These are phyloP conservation scores for Sardinella longiceps DNA, from an alignment of 2,797 vertebrate species.

Conservation along the genomic window DNA sequence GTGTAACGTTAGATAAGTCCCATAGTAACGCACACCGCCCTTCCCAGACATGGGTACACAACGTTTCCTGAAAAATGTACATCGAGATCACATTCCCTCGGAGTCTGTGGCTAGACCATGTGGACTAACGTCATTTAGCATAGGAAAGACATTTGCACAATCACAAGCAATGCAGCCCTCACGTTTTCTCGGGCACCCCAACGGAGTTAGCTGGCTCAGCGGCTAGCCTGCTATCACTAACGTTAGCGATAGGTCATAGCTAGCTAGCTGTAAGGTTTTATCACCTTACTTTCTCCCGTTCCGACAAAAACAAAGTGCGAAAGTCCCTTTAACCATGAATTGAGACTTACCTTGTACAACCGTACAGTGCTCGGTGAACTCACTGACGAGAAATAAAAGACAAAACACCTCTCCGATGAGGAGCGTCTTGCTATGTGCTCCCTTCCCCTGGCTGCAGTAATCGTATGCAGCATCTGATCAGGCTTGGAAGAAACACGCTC, in stretches of 20 bases:
- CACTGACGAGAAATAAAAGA: not conserved
- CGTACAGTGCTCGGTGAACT: not conserved
- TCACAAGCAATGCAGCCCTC: not conserved
- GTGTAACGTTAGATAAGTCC: not conserved
- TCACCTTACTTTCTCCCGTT: not conserved
- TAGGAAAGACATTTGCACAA: not conserved
- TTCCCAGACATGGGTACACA: not conserved
- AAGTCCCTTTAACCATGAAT: too few species aligned
- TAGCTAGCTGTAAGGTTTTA: not conserved
- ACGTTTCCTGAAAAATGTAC: not conserved
- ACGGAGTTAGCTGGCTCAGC: not conserved
- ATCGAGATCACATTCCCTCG: not conserved
- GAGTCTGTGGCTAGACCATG: not conserved
- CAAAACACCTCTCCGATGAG: not conserved
- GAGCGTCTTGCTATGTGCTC: not conserved
- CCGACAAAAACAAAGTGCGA: not conserved
- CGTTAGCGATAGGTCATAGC: not conserved
- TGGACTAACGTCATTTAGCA: not conserved
- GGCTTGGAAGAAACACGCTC: constrained; percentile 19
- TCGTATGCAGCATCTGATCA: constrained; percentile 17
- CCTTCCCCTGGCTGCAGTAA: not conserved
- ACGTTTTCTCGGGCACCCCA: not conserved
- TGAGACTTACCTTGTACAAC: not conserved
- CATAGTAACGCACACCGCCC: not conserved
- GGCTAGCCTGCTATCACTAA: not conserved